phyloP scores from a whole-genome alignment of 1,140 invertebrate species.

The Diachasma alloeum region DNA sequence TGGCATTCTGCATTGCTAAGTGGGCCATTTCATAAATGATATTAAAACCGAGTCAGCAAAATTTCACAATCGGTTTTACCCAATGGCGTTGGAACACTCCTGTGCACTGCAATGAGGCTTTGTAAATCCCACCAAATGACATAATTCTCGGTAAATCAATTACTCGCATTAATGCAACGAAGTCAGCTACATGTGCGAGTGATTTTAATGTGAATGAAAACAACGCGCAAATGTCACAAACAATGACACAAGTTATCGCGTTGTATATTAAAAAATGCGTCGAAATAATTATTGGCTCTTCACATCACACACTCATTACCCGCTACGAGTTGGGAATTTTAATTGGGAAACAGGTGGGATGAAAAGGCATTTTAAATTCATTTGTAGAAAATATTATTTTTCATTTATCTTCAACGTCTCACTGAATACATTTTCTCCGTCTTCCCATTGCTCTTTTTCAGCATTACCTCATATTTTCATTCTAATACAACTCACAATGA shows the following conservation, averaged over 20 bases:
- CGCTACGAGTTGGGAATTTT: neutral
- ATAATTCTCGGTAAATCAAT: neutral
- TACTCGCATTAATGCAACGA: neutral
- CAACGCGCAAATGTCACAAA: neutral
- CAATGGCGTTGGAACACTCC: neutral
- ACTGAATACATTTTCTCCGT: neutral
- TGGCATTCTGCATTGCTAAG: neutral
- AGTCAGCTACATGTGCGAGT: neutral
- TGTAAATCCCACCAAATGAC: neutral
- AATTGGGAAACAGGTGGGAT: neutral
- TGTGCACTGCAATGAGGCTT: neutral
- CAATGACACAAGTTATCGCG: neutral
- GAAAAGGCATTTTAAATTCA: neutral
- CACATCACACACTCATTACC: neutral
- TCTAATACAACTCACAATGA: neutral
- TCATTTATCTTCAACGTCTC: neutral
- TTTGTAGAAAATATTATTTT: neutral
- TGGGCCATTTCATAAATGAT: neutral
- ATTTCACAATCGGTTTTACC: neutral
- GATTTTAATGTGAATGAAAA: neutral
- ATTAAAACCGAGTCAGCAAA: neutral
- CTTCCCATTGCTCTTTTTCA: neutral
- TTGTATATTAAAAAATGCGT: neutral
- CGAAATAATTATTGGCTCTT: neutral
- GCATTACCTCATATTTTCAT: neutral